Evolutionary conservation across 2,888 invertebrate genomes (phyloP).

Genomic region (Nebria brevicollis): DNA sequence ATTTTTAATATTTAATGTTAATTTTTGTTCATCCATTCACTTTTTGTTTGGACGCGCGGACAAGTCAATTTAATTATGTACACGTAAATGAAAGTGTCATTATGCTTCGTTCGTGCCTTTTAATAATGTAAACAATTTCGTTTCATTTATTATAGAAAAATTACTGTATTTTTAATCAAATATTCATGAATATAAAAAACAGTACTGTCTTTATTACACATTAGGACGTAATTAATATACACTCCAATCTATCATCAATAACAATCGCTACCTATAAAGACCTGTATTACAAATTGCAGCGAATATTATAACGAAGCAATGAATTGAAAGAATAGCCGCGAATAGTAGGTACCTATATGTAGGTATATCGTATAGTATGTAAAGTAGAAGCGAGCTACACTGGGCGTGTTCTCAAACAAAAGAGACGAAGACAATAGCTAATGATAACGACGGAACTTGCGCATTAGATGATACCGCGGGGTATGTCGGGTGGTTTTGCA

Average conservation of each 20-base stretch:
- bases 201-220: no score
- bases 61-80: background rate
- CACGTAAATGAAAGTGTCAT: background rate
- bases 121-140: constrained; percentile 49
- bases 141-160: constrained; percentile 51
- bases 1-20: constrained; percentile 18
- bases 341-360: constrained; percentile 5
- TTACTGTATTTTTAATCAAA: background rate
- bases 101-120: background rate
- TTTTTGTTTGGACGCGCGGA: background rate
- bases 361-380: background rate
- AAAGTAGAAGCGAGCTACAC: background rate
- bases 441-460: constrained; percentile 45
- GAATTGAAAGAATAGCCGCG: constrained; percentile 29
- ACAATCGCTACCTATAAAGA: background rate
- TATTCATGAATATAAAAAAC: background rate
- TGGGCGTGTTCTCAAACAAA: constrained; percentile 42
- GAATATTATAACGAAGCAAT: constrained; percentile 44
- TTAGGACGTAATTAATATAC: no score
- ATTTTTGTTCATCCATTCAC: constrained; percentile 17
- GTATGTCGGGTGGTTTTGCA: background rate
- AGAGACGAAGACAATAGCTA: constrained; percentile 45
- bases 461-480: constrained; percentile 38
- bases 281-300: constrained; percentile 5
- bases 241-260: background rate